These are phyloP conservation scores for Phenganax subtilis DNA, from an alignment of 92 coral and sea anemone genomes.

Conservation along the genomic window DNA sequence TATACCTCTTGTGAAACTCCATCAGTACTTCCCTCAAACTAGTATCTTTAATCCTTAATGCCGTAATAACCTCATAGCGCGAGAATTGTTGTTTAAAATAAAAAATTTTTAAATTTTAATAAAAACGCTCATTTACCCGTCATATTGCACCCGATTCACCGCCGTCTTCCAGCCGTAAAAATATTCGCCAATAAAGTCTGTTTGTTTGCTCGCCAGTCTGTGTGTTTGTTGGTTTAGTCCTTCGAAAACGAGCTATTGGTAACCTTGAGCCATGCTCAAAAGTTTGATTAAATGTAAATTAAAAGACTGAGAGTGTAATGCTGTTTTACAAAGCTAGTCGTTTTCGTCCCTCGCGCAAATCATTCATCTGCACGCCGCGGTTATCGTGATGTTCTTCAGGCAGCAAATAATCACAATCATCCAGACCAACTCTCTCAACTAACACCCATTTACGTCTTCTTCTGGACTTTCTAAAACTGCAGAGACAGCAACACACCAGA, in stretches of 20 bases:
- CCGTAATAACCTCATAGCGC: not conserved
- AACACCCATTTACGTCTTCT: constrained; percentile 38
- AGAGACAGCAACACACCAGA: constrained; percentile 35
- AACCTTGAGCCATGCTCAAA: too few relatives aligned
- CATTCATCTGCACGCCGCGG: constrained; percentile 27
- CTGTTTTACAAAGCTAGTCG: constrained; percentile 12
- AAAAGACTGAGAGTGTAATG: too few relatives aligned
- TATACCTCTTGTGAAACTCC: too few relatives aligned
- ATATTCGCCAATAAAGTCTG: too few relatives aligned
- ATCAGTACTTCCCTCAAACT: too few relatives aligned
- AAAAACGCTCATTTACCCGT: not conserved
- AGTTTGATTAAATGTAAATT: too few relatives aligned
- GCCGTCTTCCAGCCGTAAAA: too few relatives aligned
- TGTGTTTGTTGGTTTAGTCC: too few relatives aligned
- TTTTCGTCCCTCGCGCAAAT: constrained; percentile 26
- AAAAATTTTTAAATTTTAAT: not conserved
- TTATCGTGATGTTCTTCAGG: constrained; percentile 34
- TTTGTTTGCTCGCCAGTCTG: too few relatives aligned
- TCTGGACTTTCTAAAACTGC: constrained; percentile 31
- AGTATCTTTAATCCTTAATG: too few relatives aligned
- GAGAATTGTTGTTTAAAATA: not conserved
- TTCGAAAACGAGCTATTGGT: too few relatives aligned
- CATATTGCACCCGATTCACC: not conserved
- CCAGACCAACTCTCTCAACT: constrained; percentile 31
- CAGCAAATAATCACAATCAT: constrained; percentile 3